phyloP scores from a whole-genome alignment of 2,888 invertebrate genomes.

The Adelphocoris suturalis region DNA sequence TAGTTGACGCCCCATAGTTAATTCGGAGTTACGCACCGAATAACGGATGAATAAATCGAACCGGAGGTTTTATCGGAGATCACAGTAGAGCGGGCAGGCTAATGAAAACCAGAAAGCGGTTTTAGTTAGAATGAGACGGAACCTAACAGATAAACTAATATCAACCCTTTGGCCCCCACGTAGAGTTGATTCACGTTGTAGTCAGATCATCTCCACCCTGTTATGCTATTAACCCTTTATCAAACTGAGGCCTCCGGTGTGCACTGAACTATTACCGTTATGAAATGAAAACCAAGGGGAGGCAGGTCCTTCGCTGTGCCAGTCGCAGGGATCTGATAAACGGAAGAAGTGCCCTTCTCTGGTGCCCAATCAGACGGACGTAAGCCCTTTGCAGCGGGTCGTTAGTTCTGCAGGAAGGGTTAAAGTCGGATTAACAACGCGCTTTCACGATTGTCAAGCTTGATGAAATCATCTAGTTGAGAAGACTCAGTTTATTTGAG shows the following conservation, averaged over 20 bases:
- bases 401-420: neutral
- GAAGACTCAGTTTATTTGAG: neutral
- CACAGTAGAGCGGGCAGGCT: constrained; percentile 47
- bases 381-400: neutral
- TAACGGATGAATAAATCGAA: constrained; percentile 39
- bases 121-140: constrained; percentile 42
- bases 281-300: constrained; percentile 26
- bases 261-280: neutral
- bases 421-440: neutral
- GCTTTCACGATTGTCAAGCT: neutral
- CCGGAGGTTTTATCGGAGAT: constrained; percentile 30
- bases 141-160: constrained; percentile 49
- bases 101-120: constrained; percentile 52
- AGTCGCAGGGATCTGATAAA: constrained; percentile 34
- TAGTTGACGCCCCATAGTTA: neutral
- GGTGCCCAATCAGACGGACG: constrained; percentile 20
- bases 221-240: constrained; percentile 37
- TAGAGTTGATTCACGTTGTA: constrained; percentile 7
- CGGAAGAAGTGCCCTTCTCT: neutral
- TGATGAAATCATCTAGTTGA: neutral
- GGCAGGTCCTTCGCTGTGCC: neutral
- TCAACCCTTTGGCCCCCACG: constrained; percentile 17
- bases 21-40: neutral
- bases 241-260: neutral
- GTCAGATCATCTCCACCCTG: constrained; percentile 17